Conservation (phyloP, 2,888 invertebrate species). For the Lathronympha strigana region DNA sequence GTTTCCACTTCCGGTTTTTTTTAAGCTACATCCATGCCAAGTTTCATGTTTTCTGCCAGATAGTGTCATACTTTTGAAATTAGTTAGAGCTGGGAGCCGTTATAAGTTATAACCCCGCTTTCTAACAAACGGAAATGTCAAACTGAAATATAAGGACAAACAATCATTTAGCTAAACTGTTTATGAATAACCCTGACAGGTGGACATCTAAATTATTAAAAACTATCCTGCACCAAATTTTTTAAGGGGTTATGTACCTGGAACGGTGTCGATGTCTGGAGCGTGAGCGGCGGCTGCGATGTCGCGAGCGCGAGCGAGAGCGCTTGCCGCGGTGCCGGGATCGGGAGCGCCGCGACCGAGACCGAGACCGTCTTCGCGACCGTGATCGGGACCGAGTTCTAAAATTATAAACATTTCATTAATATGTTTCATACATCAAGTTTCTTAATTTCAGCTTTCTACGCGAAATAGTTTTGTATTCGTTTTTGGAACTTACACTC, state of each 20-base stretch:
- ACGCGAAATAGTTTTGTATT: neutral
- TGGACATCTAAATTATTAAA: no score
- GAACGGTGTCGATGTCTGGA: constrained; percentile 84
- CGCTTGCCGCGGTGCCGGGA: constrained; percentile 83
- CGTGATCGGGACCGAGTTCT: constrained; percentile 83
- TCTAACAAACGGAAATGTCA: no score
- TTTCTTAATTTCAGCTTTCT: neutral
- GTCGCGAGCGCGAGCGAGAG: constrained; percentile 83
- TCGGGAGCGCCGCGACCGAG: constrained; percentile 85
- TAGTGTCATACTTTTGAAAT: no score
- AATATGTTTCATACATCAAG: neutral
- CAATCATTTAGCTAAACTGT: no score
- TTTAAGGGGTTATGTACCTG: constrained; percentile 71
- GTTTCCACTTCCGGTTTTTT: no score
- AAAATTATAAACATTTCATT: constrained; percentile 42
- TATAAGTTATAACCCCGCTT: no score
- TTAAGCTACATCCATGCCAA: no score
- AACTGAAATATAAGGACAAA: no score
- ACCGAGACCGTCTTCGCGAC: constrained; percentile 84
- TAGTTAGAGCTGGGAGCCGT: no score
- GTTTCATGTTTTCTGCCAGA: no score
- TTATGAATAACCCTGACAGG: no score
- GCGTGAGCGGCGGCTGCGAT: constrained; percentile 86
- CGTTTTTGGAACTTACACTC: no score
- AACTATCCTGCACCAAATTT: neutral